Conservation (phyloP, 2,888 invertebrate species). For the Philereme transversata region DNA sequence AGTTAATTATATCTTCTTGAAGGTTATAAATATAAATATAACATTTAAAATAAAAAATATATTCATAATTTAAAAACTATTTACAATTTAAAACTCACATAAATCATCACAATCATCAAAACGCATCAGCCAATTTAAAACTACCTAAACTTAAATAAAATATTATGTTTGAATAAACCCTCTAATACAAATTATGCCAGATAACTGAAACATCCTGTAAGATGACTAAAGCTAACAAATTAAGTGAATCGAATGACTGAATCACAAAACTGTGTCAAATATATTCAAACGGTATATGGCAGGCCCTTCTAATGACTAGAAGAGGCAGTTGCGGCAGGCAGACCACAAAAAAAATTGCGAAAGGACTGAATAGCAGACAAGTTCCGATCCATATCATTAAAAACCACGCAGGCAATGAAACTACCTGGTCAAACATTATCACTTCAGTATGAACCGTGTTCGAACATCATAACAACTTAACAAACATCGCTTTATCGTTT, state of each 20-base stretch:
- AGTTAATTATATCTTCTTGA: too few species aligned
- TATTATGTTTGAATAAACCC: too few species aligned
- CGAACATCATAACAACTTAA: slow-evolving; percentile 29
- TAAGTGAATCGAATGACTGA: slow-evolving; percentile 5
- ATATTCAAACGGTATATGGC: slow-evolving; percentile 87
- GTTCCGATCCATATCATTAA: slow-evolving; percentile 86
- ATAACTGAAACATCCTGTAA: slow-evolving; percentile 8
- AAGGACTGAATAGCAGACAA: slow-evolving; percentile 87
- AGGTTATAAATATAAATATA: slow-evolving; percentile 16
- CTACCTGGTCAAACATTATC: slow-evolving; percentile 74
- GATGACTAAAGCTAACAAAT: slow-evolving; percentile 4
- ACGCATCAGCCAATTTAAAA: too few species aligned
- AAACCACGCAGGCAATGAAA: slow-evolving; percentile 82
- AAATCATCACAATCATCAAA: slow-evolving; percentile 26
- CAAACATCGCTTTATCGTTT: slow-evolving; percentile 33
- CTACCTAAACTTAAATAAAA: too few species aligned
- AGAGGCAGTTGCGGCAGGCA: slow-evolving; percentile 89
- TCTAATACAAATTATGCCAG: slow-evolving; percentile 5
- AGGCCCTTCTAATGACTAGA: slow-evolving; percentile 86
- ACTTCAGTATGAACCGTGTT: slow-evolving; percentile 36
- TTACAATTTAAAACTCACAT: slow-evolving; percentile 41
- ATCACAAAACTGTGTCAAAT: slow-evolving; percentile 62
- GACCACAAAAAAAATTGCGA: slow-evolving; percentile 86
- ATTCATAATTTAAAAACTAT: slow-evolving; percentile 41
- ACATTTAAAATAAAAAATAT: slow-evolving; percentile 32